A percentile compares a stretch with the other conserved stretches of the same genome.
Conservation (phyloP, 2,797 vertebrate genomes). For the Myotis myotis region DNA sequence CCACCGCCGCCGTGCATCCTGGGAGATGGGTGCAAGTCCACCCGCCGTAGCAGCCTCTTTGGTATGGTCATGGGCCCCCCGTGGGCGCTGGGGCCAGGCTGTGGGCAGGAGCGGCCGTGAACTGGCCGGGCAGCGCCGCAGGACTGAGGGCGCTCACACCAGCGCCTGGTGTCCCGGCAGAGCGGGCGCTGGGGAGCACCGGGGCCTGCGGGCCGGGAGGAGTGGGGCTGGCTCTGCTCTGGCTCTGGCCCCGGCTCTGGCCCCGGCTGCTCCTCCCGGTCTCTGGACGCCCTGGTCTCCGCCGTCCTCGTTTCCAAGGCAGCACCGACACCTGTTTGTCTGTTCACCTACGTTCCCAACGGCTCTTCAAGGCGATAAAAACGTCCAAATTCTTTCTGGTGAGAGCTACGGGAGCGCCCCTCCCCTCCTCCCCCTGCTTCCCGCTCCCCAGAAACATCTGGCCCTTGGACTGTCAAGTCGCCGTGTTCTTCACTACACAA, state of each 20-base stretch:
- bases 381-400: neutral
- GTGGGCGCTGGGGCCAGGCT: neutral
- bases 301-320: neutral
- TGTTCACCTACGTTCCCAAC: neutral
- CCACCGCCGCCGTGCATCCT: accelerated
- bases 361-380: neutral
- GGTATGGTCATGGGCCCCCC: neutral
- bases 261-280: no score
- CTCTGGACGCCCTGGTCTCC: neutral
- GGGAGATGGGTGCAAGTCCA: neutral
- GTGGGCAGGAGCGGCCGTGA: neutral
- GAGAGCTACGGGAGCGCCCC: neutral
- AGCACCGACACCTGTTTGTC: accelerated
- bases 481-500: neutral
- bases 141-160: neutral
- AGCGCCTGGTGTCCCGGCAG: neutral
- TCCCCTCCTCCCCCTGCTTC: neutral
- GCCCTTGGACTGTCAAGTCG: neutral
- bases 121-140: accelerated
- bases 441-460: neutral
- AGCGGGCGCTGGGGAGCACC: neutral
- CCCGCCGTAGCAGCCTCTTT: neutral
- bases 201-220: no score
- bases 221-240: neutral
- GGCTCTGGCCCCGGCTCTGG: accelerated